A percentile compares a stretch with the other conserved stretches of the same genome.
These are phyloP conservation scores for Agriopis leucophaearia DNA, from an alignment of 2,888 invertebrate species.

Conservation along the genomic window DNA sequence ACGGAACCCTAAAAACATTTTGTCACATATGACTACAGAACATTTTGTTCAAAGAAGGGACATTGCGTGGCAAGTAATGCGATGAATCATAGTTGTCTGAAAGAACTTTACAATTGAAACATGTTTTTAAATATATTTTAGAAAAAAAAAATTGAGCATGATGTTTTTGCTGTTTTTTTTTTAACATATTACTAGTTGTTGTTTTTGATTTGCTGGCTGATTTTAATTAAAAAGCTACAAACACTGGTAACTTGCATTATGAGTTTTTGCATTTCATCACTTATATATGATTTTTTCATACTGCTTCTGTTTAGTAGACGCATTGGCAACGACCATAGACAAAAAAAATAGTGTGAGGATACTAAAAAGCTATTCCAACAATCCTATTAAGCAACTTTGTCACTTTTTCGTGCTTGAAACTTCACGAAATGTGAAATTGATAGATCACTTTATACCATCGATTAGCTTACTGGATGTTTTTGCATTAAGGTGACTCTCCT, in stretches of 20 bases:
- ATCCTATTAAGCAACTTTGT: no score
- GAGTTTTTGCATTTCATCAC: neutral
- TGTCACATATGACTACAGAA: no score
- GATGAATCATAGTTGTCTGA: no score
- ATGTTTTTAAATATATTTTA: neutral
- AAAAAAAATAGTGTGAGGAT: neutral
- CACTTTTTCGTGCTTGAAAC: no score
- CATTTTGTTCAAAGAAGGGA: no score
- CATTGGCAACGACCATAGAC: neutral
- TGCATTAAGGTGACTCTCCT: no score
- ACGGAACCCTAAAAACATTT: no score
- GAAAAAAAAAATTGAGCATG: constrained; percentile 26
- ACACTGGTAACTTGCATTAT: constrained; percentile 8
- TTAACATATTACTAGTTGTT: constrained; percentile 20
- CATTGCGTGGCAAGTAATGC: no score
- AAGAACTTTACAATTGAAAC: neutral
- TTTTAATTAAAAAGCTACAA: constrained; percentile 4
- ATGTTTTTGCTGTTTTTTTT: constrained; percentile 21
- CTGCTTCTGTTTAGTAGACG: neutral
- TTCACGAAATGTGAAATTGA: no score
- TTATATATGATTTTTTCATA: neutral
- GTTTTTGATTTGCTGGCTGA: constrained; percentile 39
- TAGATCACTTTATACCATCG: no score
- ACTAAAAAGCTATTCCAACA: neutral
- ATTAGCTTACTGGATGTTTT: no score